Percentiles rank a stretch among this genome's conserved stretches.
These are phyloP conservation scores for Muscicapa adusta DNA, from an alignment of 2,113 vertebrate genomes.

Conservation along the genomic window DNA sequence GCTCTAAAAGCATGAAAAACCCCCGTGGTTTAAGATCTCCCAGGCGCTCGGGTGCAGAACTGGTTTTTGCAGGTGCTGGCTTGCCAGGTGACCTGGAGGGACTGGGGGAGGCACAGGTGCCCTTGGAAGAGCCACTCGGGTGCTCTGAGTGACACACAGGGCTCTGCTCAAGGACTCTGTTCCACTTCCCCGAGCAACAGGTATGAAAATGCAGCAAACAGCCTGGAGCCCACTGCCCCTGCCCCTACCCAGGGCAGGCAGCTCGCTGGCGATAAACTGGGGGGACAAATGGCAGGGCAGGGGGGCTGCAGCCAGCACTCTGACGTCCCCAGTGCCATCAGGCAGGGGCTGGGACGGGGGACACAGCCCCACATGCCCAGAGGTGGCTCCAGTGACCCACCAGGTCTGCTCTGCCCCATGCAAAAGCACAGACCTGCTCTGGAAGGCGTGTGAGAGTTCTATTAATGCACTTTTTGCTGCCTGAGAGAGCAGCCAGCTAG, in stretches of 20 bases:
- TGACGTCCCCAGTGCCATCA: not conserved
- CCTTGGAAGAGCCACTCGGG: constrained; percentile 2
- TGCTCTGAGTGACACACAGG: fast-evolving
- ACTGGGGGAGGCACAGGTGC: not conserved
- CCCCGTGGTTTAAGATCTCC: not conserved
- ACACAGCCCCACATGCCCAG: not conserved
- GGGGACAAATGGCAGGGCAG: not conserved
- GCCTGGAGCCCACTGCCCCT: not conserved
- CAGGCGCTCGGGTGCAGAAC: not conserved
- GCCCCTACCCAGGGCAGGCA: fast-evolving
- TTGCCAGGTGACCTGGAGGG: not conserved
- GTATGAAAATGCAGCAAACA: constrained; percentile 23
- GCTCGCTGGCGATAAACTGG: fast-evolving
- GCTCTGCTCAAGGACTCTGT: constrained; percentile 7
- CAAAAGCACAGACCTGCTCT: not conserved
- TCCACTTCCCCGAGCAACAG: not conserved
- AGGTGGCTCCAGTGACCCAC: not conserved
- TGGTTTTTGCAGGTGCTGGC: not conserved
- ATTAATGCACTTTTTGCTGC: not conserved
- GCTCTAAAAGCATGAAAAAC: not conserved
- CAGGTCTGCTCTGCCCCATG: not conserved
- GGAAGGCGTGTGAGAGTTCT: fast-evolving
- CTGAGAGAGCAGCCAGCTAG: not conserved
- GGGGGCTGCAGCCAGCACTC: not conserved
- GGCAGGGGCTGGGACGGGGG: fast-evolving